Evolutionary conservation across 35 echinoderm and acorn worm genomes (phyloP), one percentile per base, ranked within the genome.

Genomic region (Lytechinus variegatus): DNA sequence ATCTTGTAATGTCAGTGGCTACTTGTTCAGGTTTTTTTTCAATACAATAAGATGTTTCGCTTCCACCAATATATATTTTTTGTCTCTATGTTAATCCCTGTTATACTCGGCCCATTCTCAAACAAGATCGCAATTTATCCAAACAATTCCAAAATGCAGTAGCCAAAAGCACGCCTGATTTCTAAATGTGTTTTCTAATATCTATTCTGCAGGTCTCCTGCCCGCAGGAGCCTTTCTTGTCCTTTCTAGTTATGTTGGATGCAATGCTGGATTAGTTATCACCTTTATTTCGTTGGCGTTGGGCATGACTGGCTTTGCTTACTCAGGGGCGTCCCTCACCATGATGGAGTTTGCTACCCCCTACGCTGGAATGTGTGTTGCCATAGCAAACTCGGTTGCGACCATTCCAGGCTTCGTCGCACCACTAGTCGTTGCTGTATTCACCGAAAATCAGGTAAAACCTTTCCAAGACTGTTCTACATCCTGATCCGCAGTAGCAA

Each of bases 321-420:
- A 33, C 27, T 52, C 87, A 53, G 87, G 87, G 13, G 28, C 87
- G 28, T 33, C 87, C 28, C 87, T 89, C 87, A 89, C 87, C 12
- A 33, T 53, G 28, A 89, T 89, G 87, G 87, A 89, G 52, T 89
- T 89, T 89, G 87, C 87, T 53, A 13, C 87, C 87, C 27, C 87
- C 87, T 89, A 29, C 19, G 87, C 87, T 52, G 87, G 87, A 89
- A 89, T 89, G 87, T 9, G 28, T 10, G 52, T 89, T 1, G 87
- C 87, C 87, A 89, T 89, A 33, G 87, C 87, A 89, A 89, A 89
- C 52, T 11, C 87, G 10, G 28, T 29, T 10, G 87, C 27, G 27
- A 89, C 87, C 28, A 53, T 89, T 16, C 28, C 28, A 7, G 87
- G 87, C 52, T 89, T 89, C 19, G 87, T 89, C 10, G 21, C 87